Percentiles rank a stretch among this genome's conserved stretches.
These are phyloP conservation scores for Palythoa grandiflora DNA, from an alignment of 92 coral and sea anemone genomes.

Conservation along the genomic window DNA sequence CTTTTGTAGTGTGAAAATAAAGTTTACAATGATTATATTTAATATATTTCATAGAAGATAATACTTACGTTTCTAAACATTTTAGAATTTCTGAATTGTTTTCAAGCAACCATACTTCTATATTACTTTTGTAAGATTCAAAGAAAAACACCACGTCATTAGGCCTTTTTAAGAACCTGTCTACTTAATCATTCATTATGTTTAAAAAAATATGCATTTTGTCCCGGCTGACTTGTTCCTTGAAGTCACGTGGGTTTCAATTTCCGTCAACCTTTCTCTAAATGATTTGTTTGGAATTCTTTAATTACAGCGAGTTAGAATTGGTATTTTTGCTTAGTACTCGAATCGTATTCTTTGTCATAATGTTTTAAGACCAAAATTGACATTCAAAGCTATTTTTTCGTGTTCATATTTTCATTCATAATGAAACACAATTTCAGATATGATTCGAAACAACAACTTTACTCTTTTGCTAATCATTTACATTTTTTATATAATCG, in stretches of 20 bases:
- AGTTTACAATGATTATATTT: too few species aligned
- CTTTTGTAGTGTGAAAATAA: too few species aligned
- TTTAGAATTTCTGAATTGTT: too few species aligned
- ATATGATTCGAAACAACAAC: neutral
- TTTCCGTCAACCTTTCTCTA: neutral
- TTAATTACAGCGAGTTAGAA: neutral
- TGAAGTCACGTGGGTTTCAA: neutral
- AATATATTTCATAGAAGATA: too few species aligned
- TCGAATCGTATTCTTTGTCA: neutral
- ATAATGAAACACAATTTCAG: neutral
- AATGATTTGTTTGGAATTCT: neutral
- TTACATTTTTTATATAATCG: neutral
- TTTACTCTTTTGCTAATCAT: neutral
- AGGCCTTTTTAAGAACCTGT: neutral
- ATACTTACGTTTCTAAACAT: too few species aligned
- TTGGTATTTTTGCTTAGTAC: neutral
- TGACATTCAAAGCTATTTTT: neutral
- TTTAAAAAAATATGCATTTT: neutral
- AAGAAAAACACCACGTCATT: neutral
- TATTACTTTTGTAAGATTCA: neutral
- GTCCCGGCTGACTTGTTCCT: neutral
- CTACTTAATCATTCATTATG: neutral
- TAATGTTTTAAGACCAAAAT: neutral
- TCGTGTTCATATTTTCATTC: neutral
- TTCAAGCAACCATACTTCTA: neutral